A percentile compares a stretch with the other conserved stretches of the same genome.
phyloP scores from a whole-genome alignment of 1,140 invertebrate genomes.

The Listronotus oregonensis region DNA sequence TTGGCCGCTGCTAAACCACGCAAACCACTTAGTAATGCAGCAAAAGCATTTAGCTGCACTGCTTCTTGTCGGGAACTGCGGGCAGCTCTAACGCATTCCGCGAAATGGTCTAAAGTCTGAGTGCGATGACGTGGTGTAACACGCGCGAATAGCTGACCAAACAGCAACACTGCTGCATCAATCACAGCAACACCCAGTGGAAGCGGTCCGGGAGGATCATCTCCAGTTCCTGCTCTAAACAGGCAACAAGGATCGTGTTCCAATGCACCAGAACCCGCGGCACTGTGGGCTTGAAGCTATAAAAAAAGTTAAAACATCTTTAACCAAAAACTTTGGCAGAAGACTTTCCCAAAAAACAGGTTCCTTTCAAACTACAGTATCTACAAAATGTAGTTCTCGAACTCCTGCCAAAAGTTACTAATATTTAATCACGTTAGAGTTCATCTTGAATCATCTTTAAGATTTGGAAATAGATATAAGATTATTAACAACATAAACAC shows the following conservation, averaged over 20 bases:
- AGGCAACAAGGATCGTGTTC: constrained; percentile 94
- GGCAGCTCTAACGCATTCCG: constrained; percentile 90
- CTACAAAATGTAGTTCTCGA: too few relatives aligned
- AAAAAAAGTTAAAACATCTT: neutral
- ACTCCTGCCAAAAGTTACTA: too few relatives aligned
- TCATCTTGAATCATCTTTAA: too few relatives aligned
- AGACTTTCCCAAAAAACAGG: too few relatives aligned
- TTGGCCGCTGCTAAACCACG: constrained; percentile 71
- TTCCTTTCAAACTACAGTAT: too few relatives aligned
- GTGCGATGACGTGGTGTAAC: constrained; percentile 94
- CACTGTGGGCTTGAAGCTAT: constrained; percentile 87
- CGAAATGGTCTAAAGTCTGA: constrained; percentile 97
- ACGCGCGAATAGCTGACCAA: constrained; percentile 91
- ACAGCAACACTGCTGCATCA: constrained; percentile 90
- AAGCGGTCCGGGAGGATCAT: constrained; percentile 79
- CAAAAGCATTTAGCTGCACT: constrained; percentile 96
- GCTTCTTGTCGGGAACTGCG: constrained; percentile 92
- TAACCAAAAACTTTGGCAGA: too few relatives aligned
- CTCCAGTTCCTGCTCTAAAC: constrained; percentile 57
- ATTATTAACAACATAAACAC: too few relatives aligned
- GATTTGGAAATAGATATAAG: too few relatives aligned
- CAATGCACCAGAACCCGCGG: constrained; percentile 91
- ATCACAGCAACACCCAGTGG: constrained; percentile 97
- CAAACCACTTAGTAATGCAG: constrained; percentile 87
- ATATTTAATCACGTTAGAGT: too few relatives aligned